Percentiles rank a stretch among this genome's conserved stretches.
Conservation (phyloP, 2,113 vertebrate species). For the Arvicanthis niloticus region DNA sequence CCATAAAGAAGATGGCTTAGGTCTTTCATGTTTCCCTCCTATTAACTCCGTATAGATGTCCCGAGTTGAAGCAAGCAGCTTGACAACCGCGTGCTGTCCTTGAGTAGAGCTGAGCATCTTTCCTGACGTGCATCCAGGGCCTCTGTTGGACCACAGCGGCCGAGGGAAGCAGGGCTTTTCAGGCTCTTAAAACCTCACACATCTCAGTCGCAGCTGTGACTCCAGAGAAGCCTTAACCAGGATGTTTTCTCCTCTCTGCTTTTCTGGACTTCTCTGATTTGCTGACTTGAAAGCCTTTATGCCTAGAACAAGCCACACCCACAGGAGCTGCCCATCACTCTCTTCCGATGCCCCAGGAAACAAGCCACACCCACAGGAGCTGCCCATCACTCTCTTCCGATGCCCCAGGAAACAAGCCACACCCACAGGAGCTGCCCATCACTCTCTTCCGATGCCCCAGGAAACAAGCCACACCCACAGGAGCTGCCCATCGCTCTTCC, state of each 20-base stretch:
- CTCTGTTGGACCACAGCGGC: background rate
- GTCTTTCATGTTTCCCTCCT: background rate
- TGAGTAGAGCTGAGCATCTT: background rate
- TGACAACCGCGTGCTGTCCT: background rate
- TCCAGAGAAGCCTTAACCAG: background rate
- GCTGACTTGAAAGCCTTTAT: background rate
- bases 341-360: too few relatives aligned
- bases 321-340: background rate
- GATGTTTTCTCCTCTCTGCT: background rate
- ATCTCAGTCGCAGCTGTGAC: background rate
- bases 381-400: too few relatives aligned
- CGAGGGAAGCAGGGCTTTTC: background rate
- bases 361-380: too few relatives aligned
- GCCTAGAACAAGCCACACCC: background rate
- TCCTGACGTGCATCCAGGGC: background rate
- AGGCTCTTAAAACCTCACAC: background rate
- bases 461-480: background rate
- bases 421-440: background rate
- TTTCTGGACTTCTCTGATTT: slow-evolving; percentile 6
- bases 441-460: background rate
- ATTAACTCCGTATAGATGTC: background rate
- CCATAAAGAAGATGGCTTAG: background rate
- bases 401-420: background rate
- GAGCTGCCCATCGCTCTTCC: background rate
- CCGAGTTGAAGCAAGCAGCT: slow-evolving; percentile 2